These are phyloP conservation scores for Sebastes kiyomatsui DNA, from an alignment of 2,797 vertebrate genomes.

Conservation along the genomic window DNA sequence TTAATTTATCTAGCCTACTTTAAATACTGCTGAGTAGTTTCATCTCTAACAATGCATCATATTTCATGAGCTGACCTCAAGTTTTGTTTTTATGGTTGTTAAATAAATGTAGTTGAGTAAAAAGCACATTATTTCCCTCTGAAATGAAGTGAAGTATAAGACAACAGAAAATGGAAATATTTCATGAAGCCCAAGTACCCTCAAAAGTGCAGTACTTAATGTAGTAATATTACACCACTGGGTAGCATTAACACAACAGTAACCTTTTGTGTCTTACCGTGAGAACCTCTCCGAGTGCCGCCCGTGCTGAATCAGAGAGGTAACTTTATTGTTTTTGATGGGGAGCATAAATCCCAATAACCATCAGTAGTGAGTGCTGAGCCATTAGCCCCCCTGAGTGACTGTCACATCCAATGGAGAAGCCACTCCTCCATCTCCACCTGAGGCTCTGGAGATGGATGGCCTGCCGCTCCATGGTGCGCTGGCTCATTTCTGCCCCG, in stretches of 20 bases:
- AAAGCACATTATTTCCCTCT: not conserved
- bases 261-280: not conserved
- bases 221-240: not conserved
- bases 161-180: not conserved
- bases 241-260: not conserved
- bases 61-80: not conserved
- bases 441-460: constrained; percentile 72
- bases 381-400: constrained; percentile 57
- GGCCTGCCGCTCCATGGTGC: constrained; percentile 47
- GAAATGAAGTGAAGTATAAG: not conserved
- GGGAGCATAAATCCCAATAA: constrained; percentile 70
- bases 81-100: not conserved
- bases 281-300: not conserved
- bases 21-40: not conserved
- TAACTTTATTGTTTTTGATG: constrained; percentile 69
- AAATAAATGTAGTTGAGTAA: not conserved
- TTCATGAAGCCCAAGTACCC: not conserved
- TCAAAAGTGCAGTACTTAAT: not conserved
- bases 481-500: constrained; percentile 65
- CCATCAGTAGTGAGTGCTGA: constrained; percentile 45
- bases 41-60: not conserved
- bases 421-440: constrained; percentile 63
- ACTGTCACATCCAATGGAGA: constrained; percentile 66
- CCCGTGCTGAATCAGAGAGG: constrained; percentile 2
- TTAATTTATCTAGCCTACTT: too few species aligned